Percentiles rank a stretch among this genome's conserved stretches.
phyloP scores from a whole-genome alignment of 1,140 invertebrate genomes.

The Chlorops oryzae region DNA sequence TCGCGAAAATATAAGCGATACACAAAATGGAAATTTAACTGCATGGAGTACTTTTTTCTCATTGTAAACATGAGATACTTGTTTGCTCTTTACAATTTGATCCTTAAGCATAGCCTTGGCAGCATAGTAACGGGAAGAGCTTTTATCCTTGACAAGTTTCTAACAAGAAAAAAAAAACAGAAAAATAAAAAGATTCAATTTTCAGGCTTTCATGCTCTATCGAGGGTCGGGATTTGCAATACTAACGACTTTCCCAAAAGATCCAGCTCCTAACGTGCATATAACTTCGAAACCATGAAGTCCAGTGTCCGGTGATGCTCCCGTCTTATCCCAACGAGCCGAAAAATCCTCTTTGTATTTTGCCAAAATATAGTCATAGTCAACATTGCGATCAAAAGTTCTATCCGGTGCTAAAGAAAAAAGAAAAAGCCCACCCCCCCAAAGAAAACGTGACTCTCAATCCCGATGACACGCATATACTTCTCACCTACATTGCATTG shows the following conservation, averaged over 20 bases:
- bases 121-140: slow-evolving; percentile 58
- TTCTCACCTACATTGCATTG: too few relatives aligned
- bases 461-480: too few relatives aligned
- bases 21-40: slow-evolving; percentile 78
- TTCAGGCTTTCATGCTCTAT: slow-evolving; percentile 5
- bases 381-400: slow-evolving; percentile 32
- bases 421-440: too few relatives aligned
- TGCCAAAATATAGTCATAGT: slow-evolving; percentile 28
- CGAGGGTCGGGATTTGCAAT: too few relatives aligned
- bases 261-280: slow-evolving; percentile 28
- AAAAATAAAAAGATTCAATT: background rate
- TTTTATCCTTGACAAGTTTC: slow-evolving; percentile 26
- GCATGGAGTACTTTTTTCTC: slow-evolving; percentile 81
- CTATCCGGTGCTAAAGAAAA: background rate
- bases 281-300: slow-evolving; percentile 30
- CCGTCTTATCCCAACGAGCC: slow-evolving; percentile 23
- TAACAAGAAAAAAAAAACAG: background rate
- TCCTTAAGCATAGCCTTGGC: slow-evolving; percentile 90
- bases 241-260: slow-evolving; percentile 34
- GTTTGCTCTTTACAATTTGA: slow-evolving; percentile 79
- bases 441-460: too few relatives aligned
- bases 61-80: slow-evolving; percentile 77
- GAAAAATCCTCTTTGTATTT: slow-evolving; percentile 34
- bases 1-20: slow-evolving; percentile 75
- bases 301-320: slow-evolving; percentile 24